These are phyloP conservation scores for Microplitis mediator DNA, from an alignment of 1,140 invertebrate genomes.

Conservation along the genomic window DNA sequence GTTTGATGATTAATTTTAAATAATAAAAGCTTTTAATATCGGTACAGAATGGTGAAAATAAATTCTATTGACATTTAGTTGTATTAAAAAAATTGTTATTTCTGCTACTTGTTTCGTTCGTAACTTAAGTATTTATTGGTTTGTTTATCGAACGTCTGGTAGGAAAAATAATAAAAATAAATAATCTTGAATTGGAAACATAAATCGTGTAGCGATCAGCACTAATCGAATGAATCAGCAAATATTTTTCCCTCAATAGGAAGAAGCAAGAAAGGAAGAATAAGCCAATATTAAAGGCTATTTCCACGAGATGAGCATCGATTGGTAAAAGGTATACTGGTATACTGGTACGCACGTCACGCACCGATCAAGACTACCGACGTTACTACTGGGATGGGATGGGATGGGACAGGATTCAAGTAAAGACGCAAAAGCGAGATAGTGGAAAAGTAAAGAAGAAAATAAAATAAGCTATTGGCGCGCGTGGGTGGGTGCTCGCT, in stretches of 20 bases:
- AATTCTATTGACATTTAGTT: too few species aligned
- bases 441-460: not conserved
- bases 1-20: too few species aligned
- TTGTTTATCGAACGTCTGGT: not conserved
- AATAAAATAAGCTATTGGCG: constrained; percentile 15
- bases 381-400: not conserved
- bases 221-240: constrained; percentile 8
- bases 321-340: not conserved
- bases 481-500: constrained; percentile 22
- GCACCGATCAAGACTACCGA: constrained; percentile 17
- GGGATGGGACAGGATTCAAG: not conserved
- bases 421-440: not conserved
- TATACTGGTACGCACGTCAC: constrained; percentile 24
- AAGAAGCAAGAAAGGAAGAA: not conserved
- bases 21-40: too few species aligned
- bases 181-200: not conserved
- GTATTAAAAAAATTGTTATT: too few species aligned
- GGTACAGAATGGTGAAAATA: too few species aligned
- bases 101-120: too few species aligned
- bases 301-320: not conserved
- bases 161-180: not conserved
- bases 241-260: not conserved
- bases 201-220: not conserved
- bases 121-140: not conserved
- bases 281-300: constrained; percentile 4